A percentile compares a stretch with the other conserved stretches of the same genome.
Conservation (phyloP, 1,140 invertebrate species). For the Papilio polytes region DNA sequence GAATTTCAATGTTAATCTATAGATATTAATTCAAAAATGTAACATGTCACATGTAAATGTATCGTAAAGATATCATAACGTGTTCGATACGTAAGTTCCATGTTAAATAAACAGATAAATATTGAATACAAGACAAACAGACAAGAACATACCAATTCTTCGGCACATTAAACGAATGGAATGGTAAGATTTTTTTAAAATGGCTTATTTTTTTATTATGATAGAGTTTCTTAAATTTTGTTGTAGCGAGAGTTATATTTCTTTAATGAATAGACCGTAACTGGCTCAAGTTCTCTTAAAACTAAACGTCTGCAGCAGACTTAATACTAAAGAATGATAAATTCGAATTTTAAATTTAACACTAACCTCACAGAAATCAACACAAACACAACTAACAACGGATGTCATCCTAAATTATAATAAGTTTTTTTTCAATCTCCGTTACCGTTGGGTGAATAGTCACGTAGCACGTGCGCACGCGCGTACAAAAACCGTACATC, state of each 20-base stretch:
- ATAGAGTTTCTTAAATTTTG: neutral
- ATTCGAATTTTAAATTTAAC: neutral
- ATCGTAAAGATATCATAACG: neutral
- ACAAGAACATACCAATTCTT: neutral
- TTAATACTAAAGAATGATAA: neutral
- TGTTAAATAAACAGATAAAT: slow-evolving; percentile 6
- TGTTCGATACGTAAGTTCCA: neutral
- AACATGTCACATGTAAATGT: neutral
- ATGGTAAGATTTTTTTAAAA: neutral
- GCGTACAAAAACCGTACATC: neutral
- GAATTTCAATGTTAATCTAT: no score
- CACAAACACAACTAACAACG: neutral
- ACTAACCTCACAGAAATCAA: neutral
- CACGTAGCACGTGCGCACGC: slow-evolving; percentile 10
- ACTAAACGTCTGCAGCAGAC: no score
- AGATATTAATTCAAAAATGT: neutral
- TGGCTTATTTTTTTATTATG: neutral
- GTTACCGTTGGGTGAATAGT: neutral
- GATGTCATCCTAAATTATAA: neutral
- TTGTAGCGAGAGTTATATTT: no score
- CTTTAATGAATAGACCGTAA: no score
- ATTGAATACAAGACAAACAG: neutral
- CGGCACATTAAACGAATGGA: neutral
- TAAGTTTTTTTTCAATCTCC: neutral
- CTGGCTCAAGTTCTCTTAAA: no score